Evolutionary conservation across 2,113 vertebrate genomes (phyloP), one percentile per base, ranked within the genome.

Genomic region (Triplophysa dalaica): DNA sequence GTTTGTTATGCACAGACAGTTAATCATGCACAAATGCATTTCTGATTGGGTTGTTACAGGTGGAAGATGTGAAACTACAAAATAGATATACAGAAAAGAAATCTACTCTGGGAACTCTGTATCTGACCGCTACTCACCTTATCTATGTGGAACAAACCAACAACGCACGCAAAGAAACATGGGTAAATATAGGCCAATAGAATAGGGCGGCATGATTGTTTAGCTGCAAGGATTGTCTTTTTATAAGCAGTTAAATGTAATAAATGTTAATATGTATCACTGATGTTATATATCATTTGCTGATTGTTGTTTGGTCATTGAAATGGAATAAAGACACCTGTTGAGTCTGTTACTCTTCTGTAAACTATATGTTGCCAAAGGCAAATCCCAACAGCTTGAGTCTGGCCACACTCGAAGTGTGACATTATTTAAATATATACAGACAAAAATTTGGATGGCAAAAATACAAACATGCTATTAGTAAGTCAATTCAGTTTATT

Each of bases 111-210:
- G 94, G 94, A 3, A 95, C 92, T 0, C 29, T 95, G 0, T 94
- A 95, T 82, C 88, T 95, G 85, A 95, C 94, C 6, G 93, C 92
- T 12, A 95, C 94, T 0, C 94, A 95, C 82, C 89, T 95, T 0
- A 95, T 95, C 80, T 94, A 93, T 0, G 93, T 95, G 3, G 93
- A 95, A 26, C 86, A 91, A 41, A 88, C 89, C 48, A 82, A 88
- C 79, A 88, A 90, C 82, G 70, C 82, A 8, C 86, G 91, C 29
- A 94, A 93, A 70, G 94, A 95, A 88, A 95, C 91, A 84, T 95
- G 93, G 94, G 93, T 95, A 92, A 38, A 61, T 38, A 61, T 43
- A 70, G 41, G 24, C 6, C 0, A 54, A 1, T 26, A 41, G n/a
- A 21, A 26, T 12, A 21, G 19, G 21, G 26, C 17, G 17, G 5